Percentiles rank a stretch among this genome's conserved stretches.
phyloP scores from a whole-genome alignment of 2,888 invertebrate genomes.

The Dioctria rufipes region DNA sequence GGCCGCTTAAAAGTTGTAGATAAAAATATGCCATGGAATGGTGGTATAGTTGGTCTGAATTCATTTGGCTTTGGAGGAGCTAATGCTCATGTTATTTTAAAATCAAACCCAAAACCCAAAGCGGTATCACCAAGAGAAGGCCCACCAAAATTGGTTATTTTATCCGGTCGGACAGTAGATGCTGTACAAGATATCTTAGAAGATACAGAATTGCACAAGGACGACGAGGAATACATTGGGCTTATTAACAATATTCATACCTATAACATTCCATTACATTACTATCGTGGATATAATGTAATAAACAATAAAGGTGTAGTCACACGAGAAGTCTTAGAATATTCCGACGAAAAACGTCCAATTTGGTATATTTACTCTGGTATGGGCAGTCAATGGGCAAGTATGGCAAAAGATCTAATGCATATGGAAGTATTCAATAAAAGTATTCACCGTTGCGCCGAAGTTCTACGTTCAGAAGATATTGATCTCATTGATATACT shows the following conservation, averaged over 20 bases:
- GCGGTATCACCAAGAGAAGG: constrained; percentile 74
- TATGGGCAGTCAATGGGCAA: constrained; percentile 98
- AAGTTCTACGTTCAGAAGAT: constrained; percentile 83
- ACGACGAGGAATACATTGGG: constrained; percentile 83
- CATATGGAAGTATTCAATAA: constrained; percentile 84
- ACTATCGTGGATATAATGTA: constrained; percentile 86
- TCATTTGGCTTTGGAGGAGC: constrained; percentile 99
- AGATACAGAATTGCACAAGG: constrained; percentile 75
- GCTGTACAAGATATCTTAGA: constrained; percentile 80
- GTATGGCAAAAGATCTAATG: constrained; percentile 93
- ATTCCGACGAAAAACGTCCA: constrained; percentile 79
- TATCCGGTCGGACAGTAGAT: constrained; percentile 89
- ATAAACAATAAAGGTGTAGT: constrained; percentile 73
- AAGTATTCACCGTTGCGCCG: constrained; percentile 83
- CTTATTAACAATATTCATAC: constrained; percentile 84
- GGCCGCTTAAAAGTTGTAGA: constrained; percentile 93
- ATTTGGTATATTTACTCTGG: constrained; percentile 97
- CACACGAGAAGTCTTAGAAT: constrained; percentile 73
- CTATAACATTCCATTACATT: constrained; percentile 81
- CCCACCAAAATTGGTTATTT: constrained; percentile 80
- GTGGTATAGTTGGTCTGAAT: constrained; percentile 94
- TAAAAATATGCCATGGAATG: constrained; percentile 86
- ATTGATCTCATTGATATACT: constrained; percentile 88
- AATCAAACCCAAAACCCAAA: constrained; percentile 83
- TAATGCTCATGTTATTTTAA: constrained; percentile 91